phyloP scores from a whole-genome alignment of 2,113 vertebrate genomes.

The Albula goreensis region DNA sequence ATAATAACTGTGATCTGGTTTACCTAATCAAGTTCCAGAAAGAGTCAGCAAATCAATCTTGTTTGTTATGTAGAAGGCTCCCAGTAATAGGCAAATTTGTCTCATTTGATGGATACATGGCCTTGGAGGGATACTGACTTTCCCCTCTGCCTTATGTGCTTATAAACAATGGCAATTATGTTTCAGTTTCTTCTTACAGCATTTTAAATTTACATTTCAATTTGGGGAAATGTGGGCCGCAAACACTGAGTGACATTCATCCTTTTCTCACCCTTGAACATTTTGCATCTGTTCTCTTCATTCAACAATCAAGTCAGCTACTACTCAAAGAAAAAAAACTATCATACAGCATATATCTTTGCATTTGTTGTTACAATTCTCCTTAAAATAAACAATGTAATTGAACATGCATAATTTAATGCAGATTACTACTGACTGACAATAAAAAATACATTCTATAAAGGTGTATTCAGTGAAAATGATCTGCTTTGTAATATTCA shows the following conservation, averaged over 20 bases:
- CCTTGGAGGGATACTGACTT: neutral
- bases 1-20: neutral
- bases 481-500: neutral
- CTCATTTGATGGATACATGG: neutral
- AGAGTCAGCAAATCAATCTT: neutral
- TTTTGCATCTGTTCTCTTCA: neutral
- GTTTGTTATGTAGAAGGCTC: neutral
- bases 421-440: neutral
- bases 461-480: neutral
- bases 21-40: conserved; percentile 22
- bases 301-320: no score
- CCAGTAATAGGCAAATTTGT: neutral
- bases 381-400: neutral
- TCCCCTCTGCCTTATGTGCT: neutral
- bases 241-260: neutral
- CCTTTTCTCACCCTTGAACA: neutral
- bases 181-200: neutral
- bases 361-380: neutral
- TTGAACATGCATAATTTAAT: neutral
- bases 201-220: neutral
- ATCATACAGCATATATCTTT: neutral
- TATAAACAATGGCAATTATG: neutral
- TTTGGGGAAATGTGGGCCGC: neutral
- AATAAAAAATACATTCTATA: neutral
- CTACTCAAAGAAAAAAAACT: neutral